These are phyloP conservation scores for Thyatira batis DNA, from an alignment of 2,888 invertebrate species.

Conservation along the genomic window DNA sequence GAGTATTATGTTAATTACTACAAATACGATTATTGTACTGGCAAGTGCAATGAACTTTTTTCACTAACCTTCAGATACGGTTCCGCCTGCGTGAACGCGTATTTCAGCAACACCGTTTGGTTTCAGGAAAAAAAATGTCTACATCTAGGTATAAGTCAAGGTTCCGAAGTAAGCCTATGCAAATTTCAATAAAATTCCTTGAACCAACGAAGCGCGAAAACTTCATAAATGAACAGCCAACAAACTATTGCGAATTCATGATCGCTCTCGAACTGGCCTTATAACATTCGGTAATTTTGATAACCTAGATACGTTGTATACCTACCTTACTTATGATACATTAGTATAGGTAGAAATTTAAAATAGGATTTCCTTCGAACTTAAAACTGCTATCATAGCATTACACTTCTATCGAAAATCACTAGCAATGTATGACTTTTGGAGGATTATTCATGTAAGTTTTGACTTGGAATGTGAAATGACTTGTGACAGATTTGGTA, in stretches of 20 bases:
- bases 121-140: constrained; percentile 2
- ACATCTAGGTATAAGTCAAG: not conserved
- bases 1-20: constrained; percentile 21
- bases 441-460: too few species aligned
- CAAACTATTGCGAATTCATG: not conserved
- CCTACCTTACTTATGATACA: too few species aligned
- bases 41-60: constrained; percentile 4
- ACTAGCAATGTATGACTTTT: too few species aligned
- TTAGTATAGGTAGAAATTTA: too few species aligned
- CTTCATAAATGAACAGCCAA: too few species aligned
- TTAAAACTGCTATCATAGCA: too few species aligned
- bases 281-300: not conserved
- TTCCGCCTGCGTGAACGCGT: constrained; percentile 1
- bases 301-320: too few species aligned
- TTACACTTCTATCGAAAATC: too few species aligned
- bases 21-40: not conserved
- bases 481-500: too few species aligned
- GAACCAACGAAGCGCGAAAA: not conserved
- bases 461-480: too few species aligned
- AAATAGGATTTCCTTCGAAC: too few species aligned
- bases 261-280: not conserved
- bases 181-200: not conserved
- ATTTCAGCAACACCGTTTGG: constrained; percentile 2
- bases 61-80: constrained; percentile 1
- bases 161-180: not conserved